These are phyloP conservation scores for Gastrophysa polygoni DNA, from an alignment of 2,888 invertebrate species.

Conservation along the genomic window DNA sequence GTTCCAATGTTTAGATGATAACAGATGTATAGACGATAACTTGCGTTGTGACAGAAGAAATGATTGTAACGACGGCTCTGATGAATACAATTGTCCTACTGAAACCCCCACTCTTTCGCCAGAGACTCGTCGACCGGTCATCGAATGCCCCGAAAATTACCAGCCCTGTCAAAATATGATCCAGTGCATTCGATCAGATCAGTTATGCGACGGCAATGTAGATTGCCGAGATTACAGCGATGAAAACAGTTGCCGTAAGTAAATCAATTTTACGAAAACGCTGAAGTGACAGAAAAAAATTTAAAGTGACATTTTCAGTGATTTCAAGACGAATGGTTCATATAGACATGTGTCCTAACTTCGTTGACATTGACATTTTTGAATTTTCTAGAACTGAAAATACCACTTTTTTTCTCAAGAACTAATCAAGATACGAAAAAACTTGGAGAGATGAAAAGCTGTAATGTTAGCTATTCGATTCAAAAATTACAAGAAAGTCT, in stretches of 20 bases:
- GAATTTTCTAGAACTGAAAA: no score
- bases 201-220: constrained; percentile 71
- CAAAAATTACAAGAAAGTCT: no score
- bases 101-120: constrained; percentile 50
- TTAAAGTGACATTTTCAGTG: no score
- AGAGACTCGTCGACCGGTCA: constrained; percentile 37
- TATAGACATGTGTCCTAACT: no score
- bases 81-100: constrained; percentile 64
- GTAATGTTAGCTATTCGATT: no score
- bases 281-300: no score
- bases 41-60: constrained; percentile 65
- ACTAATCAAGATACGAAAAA: no score
- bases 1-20: constrained; percentile 71
- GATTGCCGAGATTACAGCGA: constrained; percentile 88
- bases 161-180: constrained; percentile 58
- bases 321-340: no score
- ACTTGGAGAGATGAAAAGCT: no score
- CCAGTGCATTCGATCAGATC: constrained; percentile 64
- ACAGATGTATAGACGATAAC: constrained; percentile 62
- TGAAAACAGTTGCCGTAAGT: constrained; percentile 78
- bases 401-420: no score
- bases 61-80: constrained; percentile 67
- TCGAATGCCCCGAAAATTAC: constrained; percentile 55
- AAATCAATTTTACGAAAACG: no score
- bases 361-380: no score